Evolutionary conservation across 2,797 vertebrate genomes (phyloP).

Genomic region (Xiphophorus birchmanni): DNA sequence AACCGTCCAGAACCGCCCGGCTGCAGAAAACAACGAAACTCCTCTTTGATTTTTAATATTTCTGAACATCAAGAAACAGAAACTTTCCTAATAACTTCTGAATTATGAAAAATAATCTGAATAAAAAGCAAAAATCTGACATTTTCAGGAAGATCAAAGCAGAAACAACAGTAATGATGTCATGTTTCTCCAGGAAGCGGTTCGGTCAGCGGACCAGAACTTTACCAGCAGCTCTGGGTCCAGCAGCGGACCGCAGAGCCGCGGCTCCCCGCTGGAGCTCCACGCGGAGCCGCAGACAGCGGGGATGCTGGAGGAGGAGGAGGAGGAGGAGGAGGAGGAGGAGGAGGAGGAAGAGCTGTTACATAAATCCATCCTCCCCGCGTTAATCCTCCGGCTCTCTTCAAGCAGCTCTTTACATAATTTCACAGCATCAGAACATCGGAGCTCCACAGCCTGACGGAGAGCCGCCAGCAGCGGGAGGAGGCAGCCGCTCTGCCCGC

Average conservation of each 20-base stretch:
- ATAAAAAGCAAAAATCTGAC: background rate
- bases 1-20: background rate
- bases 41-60: background rate
- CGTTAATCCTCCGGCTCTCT: slow-evolving; percentile 10
- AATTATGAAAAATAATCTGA: background rate
- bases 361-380: slow-evolving; percentile 54
- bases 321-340: background rate
- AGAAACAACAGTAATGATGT: background rate
- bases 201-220: background rate
- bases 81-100: background rate
- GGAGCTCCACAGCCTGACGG: background rate
- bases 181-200: background rate
- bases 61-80: too few relatives aligned
- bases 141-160: background rate
- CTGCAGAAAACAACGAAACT: background rate
- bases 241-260: background rate
- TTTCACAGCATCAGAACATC: slow-evolving; percentile 4
- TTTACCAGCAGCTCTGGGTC: background rate
- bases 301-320: background rate
- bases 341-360: slow-evolving; percentile 31
- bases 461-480: background rate
- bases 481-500: slow-evolving; percentile 4
- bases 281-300: background rate
- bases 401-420: slow-evolving; percentile 46
- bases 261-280: too few relatives aligned